Conservation (phyloP, 2,888 invertebrate species). For the Andricus quercusramuli region DNA sequence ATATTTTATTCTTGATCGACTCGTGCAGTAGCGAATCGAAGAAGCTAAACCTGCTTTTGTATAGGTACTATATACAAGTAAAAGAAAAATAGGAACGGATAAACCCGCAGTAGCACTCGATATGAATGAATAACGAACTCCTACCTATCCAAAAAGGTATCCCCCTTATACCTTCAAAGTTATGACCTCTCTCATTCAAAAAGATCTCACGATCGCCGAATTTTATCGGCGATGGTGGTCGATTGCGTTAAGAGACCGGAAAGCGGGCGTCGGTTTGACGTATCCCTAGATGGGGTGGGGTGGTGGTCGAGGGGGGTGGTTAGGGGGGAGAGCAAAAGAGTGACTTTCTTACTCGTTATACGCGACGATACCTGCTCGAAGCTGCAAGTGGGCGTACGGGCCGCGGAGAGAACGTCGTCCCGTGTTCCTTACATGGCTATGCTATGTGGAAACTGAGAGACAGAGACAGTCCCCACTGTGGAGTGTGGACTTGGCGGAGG, state of each 20-base stretch:
- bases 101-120: not conserved
- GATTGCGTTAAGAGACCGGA: constrained; percentile 38
- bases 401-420: constrained; percentile 72
- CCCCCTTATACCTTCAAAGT: not conserved
- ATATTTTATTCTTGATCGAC: too few relatives aligned
- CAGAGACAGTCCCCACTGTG: constrained; percentile 65
- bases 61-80: not conserved
- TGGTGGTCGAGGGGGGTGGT: constrained; percentile 33
- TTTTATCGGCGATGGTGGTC: constrained; percentile 38
- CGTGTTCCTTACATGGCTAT: constrained; percentile 77
- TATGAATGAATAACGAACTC: not conserved
- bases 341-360: constrained; percentile 55
- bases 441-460: constrained; percentile 76
- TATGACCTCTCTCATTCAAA: not conserved
- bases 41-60: not conserved
- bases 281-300: constrained; percentile 44
- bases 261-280: constrained; percentile 49
- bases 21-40: not conserved
- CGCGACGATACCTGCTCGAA: constrained; percentile 58
- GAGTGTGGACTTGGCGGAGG: constrained; percentile 64
- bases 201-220: constrained; percentile 32
- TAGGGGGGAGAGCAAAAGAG: constrained; percentile 39
- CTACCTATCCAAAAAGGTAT: too few relatives aligned
- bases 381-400: constrained; percentile 69
- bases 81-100: not conserved